Conservation (phyloP, 1,140 invertebrate species). For the Drosophila rhopaloa region DNA sequence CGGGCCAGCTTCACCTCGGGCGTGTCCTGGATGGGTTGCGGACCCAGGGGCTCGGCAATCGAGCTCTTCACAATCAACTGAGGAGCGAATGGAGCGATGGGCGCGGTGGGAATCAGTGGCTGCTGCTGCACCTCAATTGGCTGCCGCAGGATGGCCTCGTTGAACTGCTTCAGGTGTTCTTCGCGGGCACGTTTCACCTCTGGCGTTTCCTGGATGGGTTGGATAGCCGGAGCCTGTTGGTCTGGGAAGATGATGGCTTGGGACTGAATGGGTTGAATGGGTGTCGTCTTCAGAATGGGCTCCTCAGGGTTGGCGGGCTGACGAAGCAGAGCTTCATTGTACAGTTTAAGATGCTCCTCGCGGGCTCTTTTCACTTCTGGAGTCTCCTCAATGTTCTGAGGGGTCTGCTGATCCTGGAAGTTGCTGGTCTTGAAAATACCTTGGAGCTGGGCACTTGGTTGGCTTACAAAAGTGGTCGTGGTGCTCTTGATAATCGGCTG, state of each 20-base stretch:
- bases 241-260: slow-evolving; percentile 1
- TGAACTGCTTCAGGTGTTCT: slow-evolving; percentile 67
- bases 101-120: slow-evolving; percentile 13
- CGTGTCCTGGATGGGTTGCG: slow-evolving; percentile 41
- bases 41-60: not conserved
- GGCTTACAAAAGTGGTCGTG: not conserved
- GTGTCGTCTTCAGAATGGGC: slow-evolving; percentile 29
- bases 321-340: slow-evolving; percentile 51
- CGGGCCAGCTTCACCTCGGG: slow-evolving; percentile 45
- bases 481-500: slow-evolving; percentile 3
- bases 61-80: slow-evolving; percentile 34
- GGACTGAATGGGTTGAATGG: slow-evolving; percentile 16
- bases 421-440: not conserved
- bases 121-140: slow-evolving; percentile 32
- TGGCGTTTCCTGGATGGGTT: slow-evolving; percentile 51
- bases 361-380: slow-evolving; percentile 61
- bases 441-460: slow-evolving; percentile 3
- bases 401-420: slow-evolving; percentile 24
- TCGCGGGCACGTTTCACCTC: slow-evolving; percentile 71
- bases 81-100: slow-evolving; percentile 15
- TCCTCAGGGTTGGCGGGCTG: slow-evolving; percentile 17
- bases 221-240: slow-evolving; percentile 4
- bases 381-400: slow-evolving; percentile 52
- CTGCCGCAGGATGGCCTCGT: slow-evolving; percentile 49
- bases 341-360: slow-evolving; percentile 69